Percentiles rank a stretch among this genome's conserved stretches.
Evolutionary conservation across 2,113 vertebrate genomes (phyloP).

Genomic region (Polypterus bichir): DNA sequence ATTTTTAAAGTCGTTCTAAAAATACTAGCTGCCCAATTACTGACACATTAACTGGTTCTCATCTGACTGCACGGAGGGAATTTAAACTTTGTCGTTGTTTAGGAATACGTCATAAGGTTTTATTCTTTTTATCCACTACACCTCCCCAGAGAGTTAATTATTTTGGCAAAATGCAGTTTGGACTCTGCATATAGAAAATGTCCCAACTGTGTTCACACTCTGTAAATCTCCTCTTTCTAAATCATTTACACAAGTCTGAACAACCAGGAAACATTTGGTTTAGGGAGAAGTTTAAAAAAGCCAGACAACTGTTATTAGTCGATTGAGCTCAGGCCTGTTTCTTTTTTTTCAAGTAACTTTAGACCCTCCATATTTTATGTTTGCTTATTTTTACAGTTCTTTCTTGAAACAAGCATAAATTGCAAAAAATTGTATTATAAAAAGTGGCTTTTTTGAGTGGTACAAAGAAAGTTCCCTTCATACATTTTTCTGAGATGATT

Average conservation of each 20-base stretch:
- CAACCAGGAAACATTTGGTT: conserved; percentile 40
- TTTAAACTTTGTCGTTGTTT: conserved; percentile 77
- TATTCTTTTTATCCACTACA: conserved; percentile 60
- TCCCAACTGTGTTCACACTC: conserved; percentile 80
- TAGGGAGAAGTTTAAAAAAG: conserved; percentile 24
- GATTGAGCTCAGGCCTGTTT: no score
- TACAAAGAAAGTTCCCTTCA: no score
- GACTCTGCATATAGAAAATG: conserved; percentile 73
- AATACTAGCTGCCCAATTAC: conserved; percentile 50
- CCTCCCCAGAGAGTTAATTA: conserved; percentile 82
- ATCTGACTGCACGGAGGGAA: conserved; percentile 70
- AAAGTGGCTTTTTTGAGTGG: no score
- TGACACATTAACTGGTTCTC: conserved; percentile 76
- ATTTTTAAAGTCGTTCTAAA: conserved; percentile 43
- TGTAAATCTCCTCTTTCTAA: conserved; percentile 79
- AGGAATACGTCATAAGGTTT: conserved; percentile 70
- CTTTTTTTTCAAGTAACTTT: no score
- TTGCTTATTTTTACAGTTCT: no score
- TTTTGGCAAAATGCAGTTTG: conserved; percentile 71
- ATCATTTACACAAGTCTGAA: conserved; percentile 72
- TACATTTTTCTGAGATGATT: no score
- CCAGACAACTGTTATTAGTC: conserved; percentile 16
- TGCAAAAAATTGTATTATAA: no score
- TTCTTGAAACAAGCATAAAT: no score
- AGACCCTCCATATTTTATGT: no score